These are phyloP conservation scores for Bombyx mori DNA, from an alignment of 1,140 invertebrate genomes.

Conservation along the genomic window ASM3026992v2 NC_085107.1:2743001-2743500, in stretches of 20 bases:
- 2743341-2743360: constrained; percentile 81
- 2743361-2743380: constrained; percentile 66
- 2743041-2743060: too few relatives aligned
- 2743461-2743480: too few relatives aligned
- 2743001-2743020: too few relatives aligned
- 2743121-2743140: too few relatives aligned
- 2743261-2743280: constrained; percentile 76
- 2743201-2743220: constrained; percentile 81
- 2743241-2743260: constrained; percentile 67
- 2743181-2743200: constrained; percentile 81
- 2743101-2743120: too few relatives aligned
- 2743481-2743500: too few relatives aligned
- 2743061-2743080: too few relatives aligned
- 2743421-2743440: too few relatives aligned
- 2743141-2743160: constrained; percentile 36
- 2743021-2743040: too few relatives aligned
- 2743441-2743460: too few relatives aligned
- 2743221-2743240: constrained; percentile 79
- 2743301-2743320: constrained; percentile 81
- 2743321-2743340: constrained; percentile 84
- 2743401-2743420: too few relatives aligned
- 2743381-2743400: neutral
- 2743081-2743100: too few relatives aligned
- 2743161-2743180: constrained; percentile 93
- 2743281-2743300: constrained; percentile 82